A percentile compares a stretch with the other conserved stretches of the same genome.
These are phyloP conservation scores for Siniperca scherzeri DNA, from an alignment of 2,797 vertebrate genomes.

Conservation along the genomic window DNA sequence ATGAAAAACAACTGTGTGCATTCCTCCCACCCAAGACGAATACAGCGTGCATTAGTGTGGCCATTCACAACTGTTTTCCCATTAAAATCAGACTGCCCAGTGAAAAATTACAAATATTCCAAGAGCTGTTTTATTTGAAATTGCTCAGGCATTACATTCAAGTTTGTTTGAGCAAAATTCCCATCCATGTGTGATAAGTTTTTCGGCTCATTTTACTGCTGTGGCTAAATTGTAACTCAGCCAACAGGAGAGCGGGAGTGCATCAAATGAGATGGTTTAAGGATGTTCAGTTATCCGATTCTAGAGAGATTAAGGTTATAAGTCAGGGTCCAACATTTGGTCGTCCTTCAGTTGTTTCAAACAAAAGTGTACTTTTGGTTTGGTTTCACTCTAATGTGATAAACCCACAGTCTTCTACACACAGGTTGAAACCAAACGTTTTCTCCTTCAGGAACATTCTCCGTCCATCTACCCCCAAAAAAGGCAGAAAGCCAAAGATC, in stretches of 20 bases:
- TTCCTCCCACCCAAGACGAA: conserved; percentile 72
- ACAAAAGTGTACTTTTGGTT: conserved; percentile 54
- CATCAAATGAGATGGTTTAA: conserved; percentile 34
- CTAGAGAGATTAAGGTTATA: conserved; percentile 43
- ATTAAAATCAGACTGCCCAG: conserved; percentile 46
- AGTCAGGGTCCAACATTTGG: conserved; percentile 46
- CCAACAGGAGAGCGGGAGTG: conserved; percentile 24
- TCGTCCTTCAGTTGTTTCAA: conserved; percentile 48
- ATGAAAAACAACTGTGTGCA: conserved; percentile 71
- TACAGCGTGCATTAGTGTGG: conserved; percentile 57
- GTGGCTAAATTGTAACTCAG: conserved; percentile 33
- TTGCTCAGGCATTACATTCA: conserved; percentile 40
- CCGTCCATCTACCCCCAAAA: conserved; percentile 36
- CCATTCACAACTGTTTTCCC: conserved; percentile 62
- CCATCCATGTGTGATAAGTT: conserved; percentile 59
- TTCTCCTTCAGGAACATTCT: conserved; percentile 31
- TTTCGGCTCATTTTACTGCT: conserved; percentile 50
- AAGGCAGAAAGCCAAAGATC: conserved; percentile 61
- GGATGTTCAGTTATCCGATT: conserved; percentile 40
- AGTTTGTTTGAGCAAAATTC: conserved; percentile 54
- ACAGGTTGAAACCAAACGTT: conserved; percentile 63
- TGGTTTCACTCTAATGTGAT: conserved; percentile 56
- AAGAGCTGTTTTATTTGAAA: conserved; percentile 69
- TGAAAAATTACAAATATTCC: conserved; percentile 67
- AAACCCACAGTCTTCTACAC: conserved; percentile 52